Percentiles rank a stretch among this genome's conserved stretches.
phyloP scores from a whole-genome alignment of 2,797 vertebrate species.

The Sphenodon punctatus region DNA sequence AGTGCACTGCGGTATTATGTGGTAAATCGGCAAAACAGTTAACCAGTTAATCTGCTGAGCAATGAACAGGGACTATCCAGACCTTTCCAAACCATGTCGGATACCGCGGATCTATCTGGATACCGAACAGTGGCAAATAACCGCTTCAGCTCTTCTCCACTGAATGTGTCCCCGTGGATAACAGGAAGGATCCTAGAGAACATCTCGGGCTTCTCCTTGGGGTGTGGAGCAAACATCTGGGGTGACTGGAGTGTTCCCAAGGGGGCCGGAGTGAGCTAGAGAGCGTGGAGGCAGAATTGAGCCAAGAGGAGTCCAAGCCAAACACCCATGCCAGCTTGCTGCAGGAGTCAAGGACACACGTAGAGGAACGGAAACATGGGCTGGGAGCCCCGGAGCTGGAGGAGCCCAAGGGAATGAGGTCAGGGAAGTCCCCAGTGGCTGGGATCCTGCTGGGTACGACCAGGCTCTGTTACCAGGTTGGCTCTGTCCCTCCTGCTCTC shows the following conservation, averaged over 20 bases:
- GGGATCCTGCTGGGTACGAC: not conserved
- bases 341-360: not conserved
- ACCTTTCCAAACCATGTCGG: too few species aligned
- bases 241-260: not conserved
- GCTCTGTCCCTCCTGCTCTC: not conserved
- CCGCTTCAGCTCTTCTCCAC: too few species aligned
- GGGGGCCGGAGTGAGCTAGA: not conserved
- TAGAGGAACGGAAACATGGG: not conserved
- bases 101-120: too few species aligned
- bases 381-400: not conserved
- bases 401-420: not conserved
- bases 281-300: not conserved
- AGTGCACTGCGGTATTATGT: too few species aligned
- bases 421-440: not conserved
- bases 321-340: not conserved
- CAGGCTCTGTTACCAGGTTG: accelerated
- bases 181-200: not conserved
- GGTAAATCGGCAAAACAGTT: too few species aligned
- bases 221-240: too few species aligned
- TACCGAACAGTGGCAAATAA: too few species aligned
- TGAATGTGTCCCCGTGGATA: not conserved
- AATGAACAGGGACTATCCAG: too few species aligned
- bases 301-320: too few species aligned
- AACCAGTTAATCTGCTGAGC: too few species aligned
- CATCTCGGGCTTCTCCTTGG: not conserved